A percentile compares a stretch with the other conserved stretches of the same genome.
These are phyloP conservation scores for Athene cunicularia DNA, from an alignment of 2,113 vertebrate species.

Conservation along the genomic window DNA sequence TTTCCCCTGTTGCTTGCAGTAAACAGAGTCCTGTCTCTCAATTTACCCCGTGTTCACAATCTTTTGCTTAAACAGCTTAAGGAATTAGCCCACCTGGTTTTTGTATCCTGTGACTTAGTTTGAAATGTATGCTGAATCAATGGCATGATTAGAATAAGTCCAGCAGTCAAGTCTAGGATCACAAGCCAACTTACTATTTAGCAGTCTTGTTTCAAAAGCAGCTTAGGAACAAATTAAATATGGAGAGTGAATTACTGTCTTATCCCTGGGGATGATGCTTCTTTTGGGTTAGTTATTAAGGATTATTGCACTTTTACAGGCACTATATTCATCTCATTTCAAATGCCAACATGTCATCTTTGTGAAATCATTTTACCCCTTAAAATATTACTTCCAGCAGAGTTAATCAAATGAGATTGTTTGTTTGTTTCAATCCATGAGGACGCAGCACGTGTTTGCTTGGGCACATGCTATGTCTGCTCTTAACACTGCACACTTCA, in stretches of 20 bases:
- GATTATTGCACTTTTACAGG: slow-evolving; percentile 66
- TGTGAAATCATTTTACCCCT: slow-evolving; percentile 34
- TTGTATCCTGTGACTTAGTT: slow-evolving; percentile 10
- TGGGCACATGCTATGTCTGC: slow-evolving; percentile 5
- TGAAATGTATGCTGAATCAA: slow-evolving; percentile 29
- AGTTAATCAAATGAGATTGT: slow-evolving; percentile 56
- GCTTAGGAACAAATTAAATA: slow-evolving; percentile 70
- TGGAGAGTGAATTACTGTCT: slow-evolving; percentile 53
- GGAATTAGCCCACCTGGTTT: slow-evolving; percentile 53
- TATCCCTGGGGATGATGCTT: slow-evolving; percentile 57
- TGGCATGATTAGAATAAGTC: slow-evolving; percentile 16
- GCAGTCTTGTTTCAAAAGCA: slow-evolving; percentile 46
- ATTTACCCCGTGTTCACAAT: not conserved
- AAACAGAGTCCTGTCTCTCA: slow-evolving; percentile 17
- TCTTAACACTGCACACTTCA: not conserved
- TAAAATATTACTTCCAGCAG: slow-evolving; percentile 56
- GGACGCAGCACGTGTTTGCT: not conserved
- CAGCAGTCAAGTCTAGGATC: slow-evolving; percentile 56
- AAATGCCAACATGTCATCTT: slow-evolving; percentile 63
- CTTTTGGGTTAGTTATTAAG: slow-evolving; percentile 68
- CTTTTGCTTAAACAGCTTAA: slow-evolving; percentile 43
- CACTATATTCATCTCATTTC: slow-evolving; percentile 60
- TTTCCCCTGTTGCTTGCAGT: not conserved
- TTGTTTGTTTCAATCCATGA: slow-evolving; percentile 17
- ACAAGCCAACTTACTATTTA: slow-evolving; percentile 55